Evolutionary conservation across 2,888 invertebrate species (phyloP).

Genomic region (Drosophila mulleri): DNA sequence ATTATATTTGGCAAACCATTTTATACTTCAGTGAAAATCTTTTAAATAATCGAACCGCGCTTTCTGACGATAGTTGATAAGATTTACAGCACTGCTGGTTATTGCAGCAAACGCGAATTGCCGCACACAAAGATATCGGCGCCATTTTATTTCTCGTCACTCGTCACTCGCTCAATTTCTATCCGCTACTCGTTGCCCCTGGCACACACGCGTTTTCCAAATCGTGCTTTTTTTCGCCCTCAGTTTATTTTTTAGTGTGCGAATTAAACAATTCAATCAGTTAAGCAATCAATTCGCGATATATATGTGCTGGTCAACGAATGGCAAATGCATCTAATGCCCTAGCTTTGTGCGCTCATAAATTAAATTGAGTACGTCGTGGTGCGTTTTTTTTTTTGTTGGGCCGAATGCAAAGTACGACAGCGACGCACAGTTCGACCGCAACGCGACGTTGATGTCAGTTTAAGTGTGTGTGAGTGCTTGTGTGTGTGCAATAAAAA

Average conservation of each 20-base stretch:
- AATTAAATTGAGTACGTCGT: constrained; percentile 32
- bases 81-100: constrained; percentile 2
- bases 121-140: constrained; percentile 51
- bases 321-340: background rate
- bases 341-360: constrained; percentile 1
- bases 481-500: constrained; percentile 38
- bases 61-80: background rate
- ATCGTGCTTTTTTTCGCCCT: constrained; percentile 72
- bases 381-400: constrained; percentile 41
- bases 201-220: constrained; percentile 73
- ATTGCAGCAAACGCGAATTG: constrained; percentile 9
- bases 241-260: constrained; percentile 63
- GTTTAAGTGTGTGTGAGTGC: constrained; percentile 40
- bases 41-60: background rate
- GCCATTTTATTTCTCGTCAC: constrained; percentile 60
- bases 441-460: constrained; percentile 56
- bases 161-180: constrained; percentile 39
- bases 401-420: constrained; percentile 63
- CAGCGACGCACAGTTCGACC: constrained; percentile 65
- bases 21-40: too few relatives aligned
- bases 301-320: constrained; percentile 23
- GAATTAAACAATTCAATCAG: constrained; percentile 39
- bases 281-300: constrained; percentile 15
- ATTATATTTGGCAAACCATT: background rate
- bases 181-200: constrained; percentile 57